These are phyloP conservation scores for Eupithecia subfuscata DNA, from an alignment of 2,888 invertebrate species.

Conservation along the genomic window DNA sequence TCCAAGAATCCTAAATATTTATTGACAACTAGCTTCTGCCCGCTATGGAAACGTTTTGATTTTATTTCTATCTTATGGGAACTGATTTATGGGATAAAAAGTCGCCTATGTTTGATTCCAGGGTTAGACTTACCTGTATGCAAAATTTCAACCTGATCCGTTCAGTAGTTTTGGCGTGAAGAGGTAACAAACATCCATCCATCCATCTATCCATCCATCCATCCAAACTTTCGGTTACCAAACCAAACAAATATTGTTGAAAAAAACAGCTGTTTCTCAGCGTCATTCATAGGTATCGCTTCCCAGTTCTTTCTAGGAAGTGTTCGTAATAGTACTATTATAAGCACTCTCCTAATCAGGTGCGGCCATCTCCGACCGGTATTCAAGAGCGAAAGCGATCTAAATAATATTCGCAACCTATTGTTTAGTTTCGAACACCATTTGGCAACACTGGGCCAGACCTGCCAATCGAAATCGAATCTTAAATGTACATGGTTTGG, in stretches of 20 bases:
- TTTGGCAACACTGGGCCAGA: slow-evolving; percentile 43
- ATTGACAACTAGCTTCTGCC: no score
- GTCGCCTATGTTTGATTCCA: no score
- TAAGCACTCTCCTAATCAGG: slow-evolving; percentile 36
- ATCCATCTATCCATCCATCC: no score
- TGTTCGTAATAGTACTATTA: slow-evolving; percentile 15
- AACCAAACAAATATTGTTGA: neutral
- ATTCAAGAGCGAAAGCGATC: slow-evolving; percentile 70
- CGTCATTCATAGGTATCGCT: neutral
- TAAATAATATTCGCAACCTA: slow-evolving; percentile 78
- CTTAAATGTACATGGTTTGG: slow-evolving; percentile 5
- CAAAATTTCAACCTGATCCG: no score
- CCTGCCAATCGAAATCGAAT: slow-evolving; percentile 11
- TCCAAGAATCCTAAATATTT: no score
- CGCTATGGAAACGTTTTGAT: no score
- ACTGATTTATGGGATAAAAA: no score
- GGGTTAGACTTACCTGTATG: no score
- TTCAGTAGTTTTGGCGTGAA: no score
- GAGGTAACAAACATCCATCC: no score
- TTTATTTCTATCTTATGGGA: no score
- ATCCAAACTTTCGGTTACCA: no score
- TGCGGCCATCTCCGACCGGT: slow-evolving; percentile 41
- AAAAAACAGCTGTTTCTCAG: neutral
- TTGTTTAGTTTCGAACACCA: slow-evolving; percentile 73
- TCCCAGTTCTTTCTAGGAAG: slow-evolving; percentile 6